A percentile compares a stretch with the other conserved stretches of the same genome.
Evolutionary conservation across 1,140 invertebrate species (phyloP).

Genomic region (Tetramorium alpestre): DNA sequence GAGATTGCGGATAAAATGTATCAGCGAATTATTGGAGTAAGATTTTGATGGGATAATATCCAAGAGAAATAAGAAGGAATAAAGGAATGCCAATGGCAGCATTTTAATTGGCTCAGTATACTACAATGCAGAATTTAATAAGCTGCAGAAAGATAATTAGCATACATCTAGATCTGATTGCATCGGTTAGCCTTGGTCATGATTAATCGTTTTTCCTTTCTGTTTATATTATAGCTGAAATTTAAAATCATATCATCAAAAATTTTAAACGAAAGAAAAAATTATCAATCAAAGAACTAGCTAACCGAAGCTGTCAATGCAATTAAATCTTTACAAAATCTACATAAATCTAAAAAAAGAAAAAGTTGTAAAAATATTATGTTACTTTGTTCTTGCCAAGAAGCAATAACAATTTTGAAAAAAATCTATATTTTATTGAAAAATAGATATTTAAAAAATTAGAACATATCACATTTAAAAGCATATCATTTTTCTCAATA

Average conservation of each 20-base stretch:
- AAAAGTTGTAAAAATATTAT: neutral
- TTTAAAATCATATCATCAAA: neutral
- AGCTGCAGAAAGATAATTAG: conserved; percentile 51
- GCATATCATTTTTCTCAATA: neutral
- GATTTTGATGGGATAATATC: conserved; percentile 4
- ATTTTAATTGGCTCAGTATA: conserved; percentile 28
- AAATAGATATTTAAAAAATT: neutral
- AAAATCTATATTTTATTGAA: neutral
- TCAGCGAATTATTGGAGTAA: neutral
- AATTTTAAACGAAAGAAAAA: neutral
- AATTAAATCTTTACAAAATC: conserved; percentile 15
- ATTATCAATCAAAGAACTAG: neutral
- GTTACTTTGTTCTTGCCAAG: neutral
- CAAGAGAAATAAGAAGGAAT: neutral
- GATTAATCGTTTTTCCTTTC: neutral
- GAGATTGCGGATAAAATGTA: neutral
- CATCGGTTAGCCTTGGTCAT: neutral
- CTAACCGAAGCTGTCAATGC: neutral
- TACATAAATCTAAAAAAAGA: conserved; percentile 5
- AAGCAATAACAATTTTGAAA: neutral
- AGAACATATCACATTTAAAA: neutral
- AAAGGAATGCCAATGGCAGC: conserved; percentile 27
- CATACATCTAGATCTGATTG: conserved; percentile 20
- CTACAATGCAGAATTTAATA: conserved; percentile 42
- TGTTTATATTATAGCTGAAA: neutral